A percentile compares a stretch with the other conserved stretches of the same genome.
phyloP scores from a whole-genome alignment of 2,113 vertebrate species.

The Apodemus sylvaticus region DNA sequence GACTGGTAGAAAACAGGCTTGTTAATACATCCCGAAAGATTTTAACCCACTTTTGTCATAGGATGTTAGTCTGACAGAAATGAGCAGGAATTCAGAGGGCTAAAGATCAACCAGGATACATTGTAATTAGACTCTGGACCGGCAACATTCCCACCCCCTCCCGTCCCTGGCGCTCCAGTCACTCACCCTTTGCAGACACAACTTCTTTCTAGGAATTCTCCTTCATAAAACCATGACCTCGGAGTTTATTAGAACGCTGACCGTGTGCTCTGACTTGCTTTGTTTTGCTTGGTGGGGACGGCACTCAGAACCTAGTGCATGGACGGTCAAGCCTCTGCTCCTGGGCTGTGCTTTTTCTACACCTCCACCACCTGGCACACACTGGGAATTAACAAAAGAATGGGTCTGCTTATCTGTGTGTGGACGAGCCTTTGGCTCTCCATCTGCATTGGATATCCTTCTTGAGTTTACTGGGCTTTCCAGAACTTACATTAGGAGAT shows the following conservation, averaged over 20 bases:
- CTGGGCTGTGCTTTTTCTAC: neutral
- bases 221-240: neutral
- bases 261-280: neutral
- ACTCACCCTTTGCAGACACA: neutral
- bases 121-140: neutral
- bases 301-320: neutral
- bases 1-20: neutral
- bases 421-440: neutral
- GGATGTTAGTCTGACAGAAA: neutral
- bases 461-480: constrained; percentile 30
- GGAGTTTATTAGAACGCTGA: neutral
- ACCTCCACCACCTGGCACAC: neutral
- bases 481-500: constrained; percentile 47
- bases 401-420: neutral
- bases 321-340: neutral
- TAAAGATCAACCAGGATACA: neutral
- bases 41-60: neutral
- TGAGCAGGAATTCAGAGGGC: neutral
- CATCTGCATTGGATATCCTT: neutral
- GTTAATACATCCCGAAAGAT: neutral
- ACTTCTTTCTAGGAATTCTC: neutral
- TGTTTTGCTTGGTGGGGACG: neutral
- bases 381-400: neutral
- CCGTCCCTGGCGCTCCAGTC: neutral
- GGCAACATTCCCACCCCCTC: neutral